Evolutionary conservation across 2,113 vertebrate genomes (phyloP).

Genomic region (Pantherophis guttatus): DNA sequence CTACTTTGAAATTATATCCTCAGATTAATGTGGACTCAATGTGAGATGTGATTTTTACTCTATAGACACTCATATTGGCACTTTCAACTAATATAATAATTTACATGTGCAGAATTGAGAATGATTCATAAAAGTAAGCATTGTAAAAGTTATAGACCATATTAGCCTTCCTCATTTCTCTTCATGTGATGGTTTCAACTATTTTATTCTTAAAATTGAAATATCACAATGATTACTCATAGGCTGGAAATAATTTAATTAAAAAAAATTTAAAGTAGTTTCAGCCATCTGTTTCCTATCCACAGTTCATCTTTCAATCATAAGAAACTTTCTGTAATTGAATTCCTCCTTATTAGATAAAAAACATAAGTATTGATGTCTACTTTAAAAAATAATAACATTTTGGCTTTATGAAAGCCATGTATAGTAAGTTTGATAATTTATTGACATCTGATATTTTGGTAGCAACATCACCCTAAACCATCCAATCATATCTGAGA

Average conservation of each 20-base stretch:
- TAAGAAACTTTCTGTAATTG: slow-evolving; percentile 1
- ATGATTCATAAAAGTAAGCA: neutral
- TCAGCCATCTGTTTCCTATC: neutral
- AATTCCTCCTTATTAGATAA: neutral
- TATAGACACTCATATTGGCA: neutral
- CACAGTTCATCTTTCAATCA: neutral
- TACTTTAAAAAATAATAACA: neutral
- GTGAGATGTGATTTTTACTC: slow-evolving; percentile 16
- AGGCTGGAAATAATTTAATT: neutral
- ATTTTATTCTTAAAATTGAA: neutral
- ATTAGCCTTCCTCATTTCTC: neutral
- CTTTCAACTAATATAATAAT: neutral
- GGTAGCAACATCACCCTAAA: neutral
- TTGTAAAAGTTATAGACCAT: neutral
- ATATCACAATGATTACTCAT: neutral
- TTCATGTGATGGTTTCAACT: neutral
- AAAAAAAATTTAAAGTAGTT: slow-evolving; percentile 27
- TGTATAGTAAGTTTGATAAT: neutral
- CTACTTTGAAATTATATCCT: neutral
- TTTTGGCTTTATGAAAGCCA: slow-evolving; percentile 18
- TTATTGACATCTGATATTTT: neutral
- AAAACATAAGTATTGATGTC: neutral
- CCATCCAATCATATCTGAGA: neutral
- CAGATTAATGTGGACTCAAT: neutral
- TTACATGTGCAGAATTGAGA: neutral